Base-by-base conservation (phyloP, 2,113 vertebrate genomes). In the Protobothrops mucrosquamatus region DNA sequence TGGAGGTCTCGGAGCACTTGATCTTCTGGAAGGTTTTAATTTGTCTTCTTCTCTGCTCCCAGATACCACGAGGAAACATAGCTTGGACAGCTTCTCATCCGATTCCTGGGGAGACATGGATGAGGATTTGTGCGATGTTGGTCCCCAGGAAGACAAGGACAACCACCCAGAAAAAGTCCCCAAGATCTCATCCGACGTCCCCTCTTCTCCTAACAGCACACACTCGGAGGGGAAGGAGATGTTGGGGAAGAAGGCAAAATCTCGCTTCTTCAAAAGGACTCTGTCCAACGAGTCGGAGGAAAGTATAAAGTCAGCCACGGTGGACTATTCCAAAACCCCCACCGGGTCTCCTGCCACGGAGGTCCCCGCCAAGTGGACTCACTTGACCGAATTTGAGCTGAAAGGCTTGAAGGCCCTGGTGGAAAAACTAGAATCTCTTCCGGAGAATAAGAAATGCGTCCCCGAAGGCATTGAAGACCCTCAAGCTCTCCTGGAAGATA, bases 321-420 rank as follows among this genome's bases (percentile, higher is more conserved):
- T 94, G 48, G 98, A 99, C 94, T 98, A 97, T 94, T 98, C 98
- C 90, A 99, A 98, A 97, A 98, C 98, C 1, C 98, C 98, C 23
- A 97, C 98, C 0, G 98, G 98, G 96, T 99, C 98, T 14, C 98
- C 98, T 0, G 94, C 96, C 54, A 97, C 98, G 0, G 99, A 99
- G 95, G 96, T 97, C 23, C 96, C 95, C 2, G 96, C 96, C 94
- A 98, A 97, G 94, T 99, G 98, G 99, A 99, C 98, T 89, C 98
- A 99, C 95, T 96, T 99, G 95, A 99, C 99, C 0, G 98, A 99
- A 97, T 99, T 99, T 97, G 99, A 99, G 93, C 97, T 99, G 96
- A 98, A 97, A 74, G 99, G 99, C 90, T 98, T 99, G 90, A 98
- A 98, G 96, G 98, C 98, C 8, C 97, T 99, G 92, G 98, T 99